These are phyloP conservation scores for Dallia pectoralis DNA, from an alignment of 2,797 vertebrate species.

Conservation along the genomic window DNA sequence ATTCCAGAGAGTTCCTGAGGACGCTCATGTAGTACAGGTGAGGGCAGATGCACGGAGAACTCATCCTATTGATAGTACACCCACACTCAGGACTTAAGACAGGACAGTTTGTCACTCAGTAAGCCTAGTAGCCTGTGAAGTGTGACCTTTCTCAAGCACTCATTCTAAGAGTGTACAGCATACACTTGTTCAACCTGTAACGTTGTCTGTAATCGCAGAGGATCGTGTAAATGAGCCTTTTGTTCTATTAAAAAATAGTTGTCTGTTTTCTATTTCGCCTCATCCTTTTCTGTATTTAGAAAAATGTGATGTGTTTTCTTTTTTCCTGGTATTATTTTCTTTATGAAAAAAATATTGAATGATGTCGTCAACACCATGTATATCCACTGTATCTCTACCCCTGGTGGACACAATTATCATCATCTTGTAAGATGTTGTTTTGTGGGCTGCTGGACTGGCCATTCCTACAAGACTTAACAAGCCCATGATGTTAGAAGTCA, in stretches of 20 bases:
- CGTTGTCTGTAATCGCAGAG: not conserved
- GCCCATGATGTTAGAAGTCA: constrained; percentile 47
- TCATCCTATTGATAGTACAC: constrained; percentile 23
- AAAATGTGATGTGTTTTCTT: no score
- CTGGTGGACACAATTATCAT: constrained; percentile 60
- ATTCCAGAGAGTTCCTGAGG: constrained; percentile 58
- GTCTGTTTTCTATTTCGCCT: not conserved
- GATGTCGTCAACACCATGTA: no score
- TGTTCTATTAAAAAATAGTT: not conserved
- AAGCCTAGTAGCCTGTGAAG: not conserved
- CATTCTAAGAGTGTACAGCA: not conserved
- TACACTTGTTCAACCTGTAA: not conserved
- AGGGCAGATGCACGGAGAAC: constrained; percentile 37
- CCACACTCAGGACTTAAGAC: constrained; percentile 24
- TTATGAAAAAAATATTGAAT: no score
- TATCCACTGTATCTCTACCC: constrained; percentile 52
- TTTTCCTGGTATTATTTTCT: no score
- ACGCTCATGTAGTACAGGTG: constrained; percentile 49
- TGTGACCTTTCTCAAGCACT: not conserved
- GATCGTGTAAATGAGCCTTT: not conserved
- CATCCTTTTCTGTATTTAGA: no score
- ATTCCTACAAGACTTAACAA: constrained; percentile 7
- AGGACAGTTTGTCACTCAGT: constrained; percentile 26
- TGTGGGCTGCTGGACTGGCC: constrained; percentile 32
- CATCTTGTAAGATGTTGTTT: no score